A percentile compares a stretch with the other conserved stretches of the same genome.
Conservation (phyloP, 2,797 vertebrate species). For the Erithacus rubecula region DNA sequence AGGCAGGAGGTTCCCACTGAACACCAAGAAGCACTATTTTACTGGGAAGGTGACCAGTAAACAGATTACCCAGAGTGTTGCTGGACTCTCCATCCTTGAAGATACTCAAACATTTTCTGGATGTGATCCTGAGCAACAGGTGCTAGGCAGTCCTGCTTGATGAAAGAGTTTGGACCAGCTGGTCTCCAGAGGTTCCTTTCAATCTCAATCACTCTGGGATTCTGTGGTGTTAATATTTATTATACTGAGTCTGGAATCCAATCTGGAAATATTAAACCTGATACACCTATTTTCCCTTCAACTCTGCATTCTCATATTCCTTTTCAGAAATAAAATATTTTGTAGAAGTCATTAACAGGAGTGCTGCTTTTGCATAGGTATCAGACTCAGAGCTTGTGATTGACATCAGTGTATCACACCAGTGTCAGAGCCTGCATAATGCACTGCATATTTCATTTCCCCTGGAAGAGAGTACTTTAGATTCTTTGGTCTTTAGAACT, state of each 20-base stretch:
- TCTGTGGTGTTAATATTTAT: not conserved
- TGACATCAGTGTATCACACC: not conserved
- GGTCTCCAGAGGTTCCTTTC: not conserved
- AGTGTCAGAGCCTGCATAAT: not conserved
- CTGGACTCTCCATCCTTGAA: not conserved
- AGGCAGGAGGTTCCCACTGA: not conserved
- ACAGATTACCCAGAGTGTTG: not conserved
- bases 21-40: not conserved
- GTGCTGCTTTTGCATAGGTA: not conserved
- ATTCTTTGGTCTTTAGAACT: not conserved
- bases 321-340: not conserved
- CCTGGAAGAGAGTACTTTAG: not conserved
- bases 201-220: not conserved
- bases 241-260: not conserved
- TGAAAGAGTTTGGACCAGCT: not conserved
- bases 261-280: not conserved
- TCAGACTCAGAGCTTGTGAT: not conserved
- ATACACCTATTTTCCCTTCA: not conserved
- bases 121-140: not conserved
- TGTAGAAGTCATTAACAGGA: not conserved
- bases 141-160: not conserved
- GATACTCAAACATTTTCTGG: no score
- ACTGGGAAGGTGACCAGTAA: not conserved
- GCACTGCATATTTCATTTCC: not conserved
- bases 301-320: not conserved